phyloP scores from a whole-genome alignment of 1,140 invertebrate genomes.

The Drosophila lacertosa region DNA sequence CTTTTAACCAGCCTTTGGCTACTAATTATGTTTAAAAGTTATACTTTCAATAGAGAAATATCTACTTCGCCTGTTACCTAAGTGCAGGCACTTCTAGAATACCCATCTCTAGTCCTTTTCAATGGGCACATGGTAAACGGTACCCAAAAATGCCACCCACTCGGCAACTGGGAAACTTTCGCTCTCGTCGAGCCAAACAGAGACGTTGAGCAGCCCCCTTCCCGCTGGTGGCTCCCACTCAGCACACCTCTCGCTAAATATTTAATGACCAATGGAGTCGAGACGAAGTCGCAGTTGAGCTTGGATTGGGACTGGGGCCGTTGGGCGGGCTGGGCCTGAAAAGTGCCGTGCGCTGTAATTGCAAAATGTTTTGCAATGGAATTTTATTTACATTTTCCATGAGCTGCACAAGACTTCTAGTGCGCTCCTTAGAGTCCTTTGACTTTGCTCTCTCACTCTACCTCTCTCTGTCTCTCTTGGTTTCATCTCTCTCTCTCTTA shows the following conservation, averaged over 20 bases:
- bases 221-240: not conserved
- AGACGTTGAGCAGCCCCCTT: not conserved
- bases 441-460: constrained; percentile 4
- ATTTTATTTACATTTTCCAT: constrained; percentile 75
- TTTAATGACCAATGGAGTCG: constrained; percentile 63
- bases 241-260: constrained; percentile 50
- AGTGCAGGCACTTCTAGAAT: no score
- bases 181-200: constrained; percentile 37
- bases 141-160: constrained; percentile 17
- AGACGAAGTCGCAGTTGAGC: constrained; percentile 20
- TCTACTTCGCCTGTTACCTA: no score
- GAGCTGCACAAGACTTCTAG: constrained; percentile 46
- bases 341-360: constrained; percentile 55
- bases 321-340: constrained; percentile 1
- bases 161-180: constrained; percentile 40
- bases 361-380: constrained; percentile 66
- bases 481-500: not conserved
- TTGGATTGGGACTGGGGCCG: not conserved
- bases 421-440: constrained; percentile 18
- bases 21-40: no score
- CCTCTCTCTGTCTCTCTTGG: not conserved
- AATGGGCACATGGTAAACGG: constrained; percentile 2
- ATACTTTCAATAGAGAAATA: no score
- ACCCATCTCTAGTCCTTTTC: no score
- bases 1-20: no score